Evolutionary conservation across 2,113 vertebrate genomes (phyloP).

Genomic region (Leucoraja erinaceus): DNA sequence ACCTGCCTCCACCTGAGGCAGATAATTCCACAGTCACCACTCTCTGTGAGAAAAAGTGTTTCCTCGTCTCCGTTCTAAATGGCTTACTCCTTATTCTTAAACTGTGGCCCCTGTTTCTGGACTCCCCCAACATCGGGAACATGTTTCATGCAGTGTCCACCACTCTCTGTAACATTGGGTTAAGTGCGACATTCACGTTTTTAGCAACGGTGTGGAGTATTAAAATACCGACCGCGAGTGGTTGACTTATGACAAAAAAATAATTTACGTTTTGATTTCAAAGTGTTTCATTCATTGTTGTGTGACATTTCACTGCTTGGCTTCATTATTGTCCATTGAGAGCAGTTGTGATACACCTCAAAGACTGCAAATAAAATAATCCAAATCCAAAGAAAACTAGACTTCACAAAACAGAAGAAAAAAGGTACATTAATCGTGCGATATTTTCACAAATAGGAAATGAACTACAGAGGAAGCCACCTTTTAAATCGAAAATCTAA

Average conservation of each 20-base stretch:
- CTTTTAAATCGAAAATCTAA: neutral
- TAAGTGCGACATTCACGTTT: neutral
- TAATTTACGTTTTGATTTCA: neutral
- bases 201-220: neutral
- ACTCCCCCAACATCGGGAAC: no score
- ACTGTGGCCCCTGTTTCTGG: no score
- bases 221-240: neutral
- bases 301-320: neutral
- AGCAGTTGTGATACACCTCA: neutral
- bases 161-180: neutral
- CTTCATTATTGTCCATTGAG: neutral
- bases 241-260: neutral
- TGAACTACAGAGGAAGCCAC: neutral
- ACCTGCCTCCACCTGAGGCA: no score
- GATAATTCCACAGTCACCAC: no score
- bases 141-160: no score
- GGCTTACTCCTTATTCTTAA: no score
- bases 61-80: no score
- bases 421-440: neutral
- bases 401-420: neutral
- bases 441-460: neutral
- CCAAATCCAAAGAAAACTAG: neutral
- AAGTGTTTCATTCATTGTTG: neutral
- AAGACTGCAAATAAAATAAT: neutral
- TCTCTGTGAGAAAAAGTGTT: no score